phyloP scores from a whole-genome alignment of 1,140 invertebrate genomes.

The Harpegnathos saltator region DNA sequence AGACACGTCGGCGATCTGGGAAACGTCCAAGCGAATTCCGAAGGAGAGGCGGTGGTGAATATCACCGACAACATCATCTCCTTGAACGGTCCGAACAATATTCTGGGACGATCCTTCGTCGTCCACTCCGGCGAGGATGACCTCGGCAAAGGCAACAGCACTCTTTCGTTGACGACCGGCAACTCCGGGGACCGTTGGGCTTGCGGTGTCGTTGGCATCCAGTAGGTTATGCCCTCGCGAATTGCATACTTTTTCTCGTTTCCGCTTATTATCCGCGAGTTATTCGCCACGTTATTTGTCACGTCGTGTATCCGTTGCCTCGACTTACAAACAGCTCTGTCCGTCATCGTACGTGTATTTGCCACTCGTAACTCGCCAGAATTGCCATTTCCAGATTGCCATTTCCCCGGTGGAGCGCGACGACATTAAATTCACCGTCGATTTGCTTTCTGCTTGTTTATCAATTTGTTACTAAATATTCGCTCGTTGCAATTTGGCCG shows the following conservation, averaged over 20 bases:
- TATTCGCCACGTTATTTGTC: background rate
- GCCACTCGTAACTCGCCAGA: background rate
- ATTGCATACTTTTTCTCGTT: background rate
- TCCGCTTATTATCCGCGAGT: background rate
- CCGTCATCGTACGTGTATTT: no score
- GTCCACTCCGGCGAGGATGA: slow-evolving; percentile 92
- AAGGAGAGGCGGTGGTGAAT: slow-evolving; percentile 88
- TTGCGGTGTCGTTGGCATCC: slow-evolving; percentile 92
- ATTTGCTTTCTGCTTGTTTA: slow-evolving; percentile 7
- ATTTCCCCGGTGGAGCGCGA: no score
- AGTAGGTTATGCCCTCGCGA: slow-evolving; percentile 85
- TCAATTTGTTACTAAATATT: slow-evolving; percentile 3
- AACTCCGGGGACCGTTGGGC: slow-evolving; percentile 92
- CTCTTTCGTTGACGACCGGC: slow-evolving; percentile 92
- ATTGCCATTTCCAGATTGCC: background rate
- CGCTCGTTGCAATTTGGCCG: background rate
- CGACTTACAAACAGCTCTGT: background rate
- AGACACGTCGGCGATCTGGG: slow-evolving; percentile 97
- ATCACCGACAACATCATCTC: slow-evolving; percentile 89
- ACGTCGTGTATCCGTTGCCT: no score
- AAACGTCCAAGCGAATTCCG: slow-evolving; percentile 90
- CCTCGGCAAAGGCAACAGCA: slow-evolving; percentile 89
- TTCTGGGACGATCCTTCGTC: slow-evolving; percentile 93
- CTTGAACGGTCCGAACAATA: slow-evolving; percentile 88
- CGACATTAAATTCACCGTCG: background rate